A percentile compares a stretch with the other conserved stretches of the same genome.
phyloP scores from a whole-genome alignment of 2,797 vertebrate genomes.

The Prunella strophiata region DNA sequence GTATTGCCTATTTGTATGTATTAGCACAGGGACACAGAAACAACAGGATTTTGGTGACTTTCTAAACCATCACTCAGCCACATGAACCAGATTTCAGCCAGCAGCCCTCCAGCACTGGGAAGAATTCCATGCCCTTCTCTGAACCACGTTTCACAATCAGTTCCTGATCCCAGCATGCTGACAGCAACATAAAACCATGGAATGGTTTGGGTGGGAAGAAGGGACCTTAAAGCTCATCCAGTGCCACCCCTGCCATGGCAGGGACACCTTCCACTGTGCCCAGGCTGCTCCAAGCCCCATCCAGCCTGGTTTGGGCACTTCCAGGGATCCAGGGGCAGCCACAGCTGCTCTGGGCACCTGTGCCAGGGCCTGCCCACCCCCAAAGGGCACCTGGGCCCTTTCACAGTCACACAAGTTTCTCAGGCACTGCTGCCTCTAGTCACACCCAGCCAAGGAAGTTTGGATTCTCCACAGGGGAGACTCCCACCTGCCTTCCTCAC shows the following conservation, averaged over 20 bases:
- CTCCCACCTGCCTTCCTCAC: background rate
- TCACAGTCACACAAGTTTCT: accelerated
- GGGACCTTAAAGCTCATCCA: background rate
- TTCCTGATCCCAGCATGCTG: background rate
- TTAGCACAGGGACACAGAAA: background rate
- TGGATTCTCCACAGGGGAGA: background rate
- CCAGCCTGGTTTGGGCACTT: background rate
- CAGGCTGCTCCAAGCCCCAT: accelerated
- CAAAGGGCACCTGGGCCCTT: background rate
- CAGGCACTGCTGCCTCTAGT: background rate
- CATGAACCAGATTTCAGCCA: background rate
- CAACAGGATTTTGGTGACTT: background rate
- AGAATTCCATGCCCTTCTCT: background rate
- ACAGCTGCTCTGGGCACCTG: background rate
- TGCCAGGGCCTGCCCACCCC: background rate
- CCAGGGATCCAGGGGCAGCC: background rate
- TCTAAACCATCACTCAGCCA: background rate
- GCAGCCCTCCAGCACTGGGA: background rate
- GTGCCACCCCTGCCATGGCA: background rate
- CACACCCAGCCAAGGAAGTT: background rate
- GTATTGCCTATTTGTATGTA: accelerated
- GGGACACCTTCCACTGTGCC: accelerated
- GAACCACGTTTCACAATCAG: background rate
- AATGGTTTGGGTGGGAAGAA: background rate
- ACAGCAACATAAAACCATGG: background rate